Percentiles rank a stretch among this genome's conserved stretches.
Evolutionary conservation across 2,113 vertebrate species (phyloP).

Genomic region (Etheostoma spectabile): DNA sequence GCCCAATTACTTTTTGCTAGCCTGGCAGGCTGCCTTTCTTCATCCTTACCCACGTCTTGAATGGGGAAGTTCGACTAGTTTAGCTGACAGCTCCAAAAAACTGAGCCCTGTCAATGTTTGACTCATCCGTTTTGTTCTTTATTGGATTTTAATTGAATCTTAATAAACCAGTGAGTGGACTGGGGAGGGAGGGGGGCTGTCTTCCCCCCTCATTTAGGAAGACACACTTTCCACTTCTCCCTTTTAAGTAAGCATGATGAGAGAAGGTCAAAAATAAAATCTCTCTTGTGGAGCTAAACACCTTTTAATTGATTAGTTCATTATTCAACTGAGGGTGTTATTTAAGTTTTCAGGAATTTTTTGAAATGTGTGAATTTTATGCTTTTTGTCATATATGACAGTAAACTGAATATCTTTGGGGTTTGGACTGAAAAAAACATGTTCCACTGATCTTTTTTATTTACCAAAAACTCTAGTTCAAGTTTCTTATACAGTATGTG

Average conservation of each 20-base stretch:
- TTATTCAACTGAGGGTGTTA: no score
- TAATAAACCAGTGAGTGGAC: neutral
- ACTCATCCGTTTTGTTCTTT: constrained; percentile 35
- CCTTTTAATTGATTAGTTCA: no score
- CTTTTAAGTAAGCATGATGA: neutral
- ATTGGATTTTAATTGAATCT: constrained; percentile 60
- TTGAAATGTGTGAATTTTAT: no score
- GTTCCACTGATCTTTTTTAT: neutral
- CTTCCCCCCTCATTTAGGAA: neutral
- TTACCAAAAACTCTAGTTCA: neutral
- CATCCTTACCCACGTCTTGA: constrained; percentile 12
- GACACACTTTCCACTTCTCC: neutral
- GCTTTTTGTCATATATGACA: no score
- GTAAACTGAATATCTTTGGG: no score
- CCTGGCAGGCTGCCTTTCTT: constrained; percentile 40
- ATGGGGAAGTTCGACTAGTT: constrained; percentile 19
- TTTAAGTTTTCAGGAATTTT: no score
- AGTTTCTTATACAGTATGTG: neutral
- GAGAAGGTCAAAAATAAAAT: neutral
- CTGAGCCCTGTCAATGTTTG: constrained; percentile 26
- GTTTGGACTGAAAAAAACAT: no score
- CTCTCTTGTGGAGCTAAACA: no score
- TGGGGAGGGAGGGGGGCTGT: no score
- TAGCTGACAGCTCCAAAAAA: constrained; percentile 32
- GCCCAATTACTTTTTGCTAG: constrained; percentile 55